These are phyloP conservation scores for Lagopus muta DNA, from an alignment of 2,113 vertebrate genomes.

Conservation along the genomic window DNA sequence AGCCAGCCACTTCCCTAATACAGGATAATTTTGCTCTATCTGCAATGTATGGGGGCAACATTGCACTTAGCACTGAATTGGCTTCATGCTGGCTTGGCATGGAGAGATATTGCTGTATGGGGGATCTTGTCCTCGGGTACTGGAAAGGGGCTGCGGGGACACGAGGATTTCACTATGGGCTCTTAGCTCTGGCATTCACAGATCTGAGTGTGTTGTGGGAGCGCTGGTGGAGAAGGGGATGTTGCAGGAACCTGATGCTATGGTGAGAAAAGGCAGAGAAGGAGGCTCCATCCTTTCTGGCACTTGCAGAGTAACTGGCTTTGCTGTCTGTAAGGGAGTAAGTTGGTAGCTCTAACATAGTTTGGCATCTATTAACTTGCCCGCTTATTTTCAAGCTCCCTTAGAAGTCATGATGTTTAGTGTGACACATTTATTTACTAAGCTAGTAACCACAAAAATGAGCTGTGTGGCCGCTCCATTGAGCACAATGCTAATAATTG, in stretches of 20 bases:
- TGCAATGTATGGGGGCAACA: conserved; percentile 26
- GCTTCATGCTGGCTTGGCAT: conserved; percentile 17
- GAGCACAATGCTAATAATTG: conserved; percentile 60
- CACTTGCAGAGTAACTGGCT: background rate
- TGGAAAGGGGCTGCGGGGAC: background rate
- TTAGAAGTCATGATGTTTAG: conserved; percentile 50
- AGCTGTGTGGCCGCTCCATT: conserved; percentile 52
- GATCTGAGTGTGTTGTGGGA: background rate
- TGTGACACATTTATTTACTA: conserved; percentile 65
- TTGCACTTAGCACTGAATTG: conserved; percentile 47
- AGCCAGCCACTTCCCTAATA: conserved; percentile 65
- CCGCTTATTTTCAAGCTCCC: conserved; percentile 10
- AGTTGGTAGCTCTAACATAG: background rate
- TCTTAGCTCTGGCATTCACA: background rate
- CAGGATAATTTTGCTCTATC: conserved; percentile 70
- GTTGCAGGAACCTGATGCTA: accelerated
- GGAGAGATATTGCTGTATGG: background rate
- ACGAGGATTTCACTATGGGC: background rate
- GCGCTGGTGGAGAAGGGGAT: background rate
- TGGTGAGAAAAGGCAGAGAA: background rate
- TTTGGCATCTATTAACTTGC: conserved; percentile 44
- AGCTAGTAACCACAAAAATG: conserved; percentile 53
- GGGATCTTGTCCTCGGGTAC: conserved; percentile 14
- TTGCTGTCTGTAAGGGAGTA: background rate
- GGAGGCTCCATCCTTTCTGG: background rate